Conservation (phyloP, 2,797 vertebrate genomes). For the Acanthopagrus latus region DNA sequence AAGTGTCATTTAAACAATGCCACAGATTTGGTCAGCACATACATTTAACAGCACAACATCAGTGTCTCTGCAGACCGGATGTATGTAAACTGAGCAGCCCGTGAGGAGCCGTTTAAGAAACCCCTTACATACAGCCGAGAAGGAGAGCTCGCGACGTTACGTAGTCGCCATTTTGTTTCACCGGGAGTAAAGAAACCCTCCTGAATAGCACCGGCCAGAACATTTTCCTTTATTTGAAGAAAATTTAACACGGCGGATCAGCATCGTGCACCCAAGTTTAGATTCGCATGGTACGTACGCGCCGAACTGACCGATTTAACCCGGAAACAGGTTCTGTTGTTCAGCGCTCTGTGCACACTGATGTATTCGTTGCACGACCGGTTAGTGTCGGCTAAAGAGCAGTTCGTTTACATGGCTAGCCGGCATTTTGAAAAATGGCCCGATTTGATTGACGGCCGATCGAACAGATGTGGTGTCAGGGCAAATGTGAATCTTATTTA, state of each 20-base stretch:
- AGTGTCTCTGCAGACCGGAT: slow-evolving; percentile 7
- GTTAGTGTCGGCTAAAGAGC: slow-evolving; percentile 21
- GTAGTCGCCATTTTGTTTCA: slow-evolving; percentile 79
- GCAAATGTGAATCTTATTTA: accelerated
- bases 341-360: slow-evolving; percentile 21
- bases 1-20: not conserved
- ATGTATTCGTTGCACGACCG: slow-evolving; percentile 28
- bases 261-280: slow-evolving; percentile 60
- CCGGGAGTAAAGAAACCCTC: slow-evolving; percentile 87
- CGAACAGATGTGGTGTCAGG: not conserved
- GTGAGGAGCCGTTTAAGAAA: slow-evolving; percentile 78
- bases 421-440: slow-evolving; percentile 87
- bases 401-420: slow-evolving; percentile 55
- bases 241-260: slow-evolving; percentile 50
- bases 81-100: slow-evolving; percentile 66
- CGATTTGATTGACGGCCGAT: not conserved
- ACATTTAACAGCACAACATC: too few species aligned
- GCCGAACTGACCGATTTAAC: accelerated
- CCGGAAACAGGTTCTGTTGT: accelerated
- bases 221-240: slow-evolving; percentile 47
- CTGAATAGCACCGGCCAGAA: slow-evolving; percentile 59
- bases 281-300: slow-evolving; percentile 69
- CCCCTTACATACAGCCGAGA: slow-evolving; percentile 83
- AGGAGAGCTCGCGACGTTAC: slow-evolving; percentile 77
- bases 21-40: not conserved